phyloP scores from a whole-genome alignment of 1,140 invertebrate genomes.

The Lineus longissimus region DNA sequence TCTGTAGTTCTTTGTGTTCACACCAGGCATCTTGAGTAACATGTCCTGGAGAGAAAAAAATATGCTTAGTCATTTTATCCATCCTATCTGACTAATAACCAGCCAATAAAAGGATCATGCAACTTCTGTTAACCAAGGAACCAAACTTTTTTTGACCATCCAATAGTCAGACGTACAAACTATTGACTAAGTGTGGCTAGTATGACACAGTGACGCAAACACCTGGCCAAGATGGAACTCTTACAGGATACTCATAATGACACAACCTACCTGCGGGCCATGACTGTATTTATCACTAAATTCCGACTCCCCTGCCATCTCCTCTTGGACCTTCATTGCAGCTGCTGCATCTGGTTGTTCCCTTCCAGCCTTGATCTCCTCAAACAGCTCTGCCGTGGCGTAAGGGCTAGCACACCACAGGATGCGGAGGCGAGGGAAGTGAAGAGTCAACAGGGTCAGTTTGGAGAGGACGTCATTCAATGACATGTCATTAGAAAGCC shows the following conservation, averaged over 20 bases:
- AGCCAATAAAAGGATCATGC: neutral
- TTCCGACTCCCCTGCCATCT: conserved; percentile 26
- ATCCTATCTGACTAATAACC: neutral
- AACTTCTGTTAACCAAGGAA: neutral
- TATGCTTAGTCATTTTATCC: neutral
- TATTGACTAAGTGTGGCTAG: too few species aligned
- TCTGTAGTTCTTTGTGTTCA: conserved; percentile 81
- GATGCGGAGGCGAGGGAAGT: conserved; percentile 86
- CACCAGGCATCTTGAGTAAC: conserved; percentile 82
- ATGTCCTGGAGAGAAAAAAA: conserved; percentile 65
- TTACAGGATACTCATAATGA: neutral
- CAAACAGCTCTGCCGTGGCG: conserved; percentile 91
- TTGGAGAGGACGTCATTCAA: conserved; percentile 72
- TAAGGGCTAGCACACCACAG: conserved; percentile 95
- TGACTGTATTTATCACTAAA: conserved; percentile 51
- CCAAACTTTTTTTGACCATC: neutral
- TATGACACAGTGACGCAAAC: too few species aligned
- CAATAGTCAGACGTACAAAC: too few species aligned
- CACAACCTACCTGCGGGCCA: conserved; percentile 43
- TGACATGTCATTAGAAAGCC: conserved; percentile 71
- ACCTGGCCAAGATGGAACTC: too few species aligned
- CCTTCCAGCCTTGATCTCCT: conserved; percentile 60
- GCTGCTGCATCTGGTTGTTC: conserved; percentile 70
- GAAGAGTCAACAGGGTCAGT: conserved; percentile 85
- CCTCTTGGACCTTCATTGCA: conserved; percentile 56